phyloP scores from a whole-genome alignment of 64 coral and sea anemone species.

The Stylophora pistillata region DNA sequence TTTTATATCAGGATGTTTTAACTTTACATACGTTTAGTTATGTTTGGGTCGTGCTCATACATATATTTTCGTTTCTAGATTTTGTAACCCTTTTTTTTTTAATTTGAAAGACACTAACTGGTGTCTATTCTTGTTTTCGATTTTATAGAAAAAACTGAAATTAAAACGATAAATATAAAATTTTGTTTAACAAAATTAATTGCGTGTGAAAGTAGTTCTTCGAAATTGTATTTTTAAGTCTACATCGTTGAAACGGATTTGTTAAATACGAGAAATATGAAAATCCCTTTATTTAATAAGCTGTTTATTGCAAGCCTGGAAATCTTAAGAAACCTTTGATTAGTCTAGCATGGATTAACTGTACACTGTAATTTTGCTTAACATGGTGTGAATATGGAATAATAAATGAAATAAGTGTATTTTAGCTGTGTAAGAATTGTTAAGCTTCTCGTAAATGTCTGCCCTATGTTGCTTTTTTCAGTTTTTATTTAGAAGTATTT shows the following conservation, averaged over 20 bases:
- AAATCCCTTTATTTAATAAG: neutral
- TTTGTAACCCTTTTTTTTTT: too few relatives aligned
- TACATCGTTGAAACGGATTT: neutral
- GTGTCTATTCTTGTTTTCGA: neutral
- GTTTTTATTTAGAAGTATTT: too few relatives aligned
- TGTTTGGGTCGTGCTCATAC: too few relatives aligned
- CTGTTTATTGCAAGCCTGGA: neutral
- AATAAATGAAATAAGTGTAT: neutral
- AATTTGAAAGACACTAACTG: too few relatives aligned
- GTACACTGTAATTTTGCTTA: neutral
- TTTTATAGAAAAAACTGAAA: too few relatives aligned
- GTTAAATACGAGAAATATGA: neutral
- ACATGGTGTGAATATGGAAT: constrained; percentile 9
- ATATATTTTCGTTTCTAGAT: too few relatives aligned
- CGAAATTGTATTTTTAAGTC: neutral
- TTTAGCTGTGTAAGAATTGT: neutral
- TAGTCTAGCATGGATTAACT: neutral
- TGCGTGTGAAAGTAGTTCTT: neutral
- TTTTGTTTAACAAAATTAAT: neutral
- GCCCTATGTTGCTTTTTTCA: too few relatives aligned
- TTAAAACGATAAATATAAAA: neutral
- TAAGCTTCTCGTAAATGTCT: neutral
- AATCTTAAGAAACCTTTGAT: neutral
- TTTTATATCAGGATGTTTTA: too few relatives aligned
- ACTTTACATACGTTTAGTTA: too few relatives aligned